phyloP scores from a whole-genome alignment of 2,797 vertebrate species.

The Cryptoblepharus egeriae region DNA sequence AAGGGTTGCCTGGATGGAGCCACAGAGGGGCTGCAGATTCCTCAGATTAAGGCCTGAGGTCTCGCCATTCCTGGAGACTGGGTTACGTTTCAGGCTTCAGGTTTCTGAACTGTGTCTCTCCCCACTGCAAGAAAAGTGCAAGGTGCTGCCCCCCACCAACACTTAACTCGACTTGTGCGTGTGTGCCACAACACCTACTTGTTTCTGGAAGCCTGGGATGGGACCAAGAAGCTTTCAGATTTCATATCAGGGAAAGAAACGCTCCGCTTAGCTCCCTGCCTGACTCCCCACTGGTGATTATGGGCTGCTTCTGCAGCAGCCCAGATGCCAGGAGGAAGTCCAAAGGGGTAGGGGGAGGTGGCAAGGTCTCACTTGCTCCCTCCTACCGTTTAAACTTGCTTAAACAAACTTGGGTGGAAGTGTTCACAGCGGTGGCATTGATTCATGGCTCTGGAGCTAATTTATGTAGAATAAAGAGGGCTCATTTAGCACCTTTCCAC shows the following conservation, averaged over 20 bases:
- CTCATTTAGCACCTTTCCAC: constrained; percentile 80
- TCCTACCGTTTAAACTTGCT: constrained; percentile 56
- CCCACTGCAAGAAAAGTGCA: too few species aligned
- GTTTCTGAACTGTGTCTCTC: not conserved
- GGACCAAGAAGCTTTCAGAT: not conserved
- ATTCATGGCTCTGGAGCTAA: constrained; percentile 77
- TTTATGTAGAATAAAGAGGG: constrained; percentile 83
- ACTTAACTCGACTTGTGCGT: not conserved
- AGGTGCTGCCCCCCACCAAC: too few species aligned
- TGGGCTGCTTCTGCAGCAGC: not conserved
- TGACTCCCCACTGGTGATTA: not conserved
- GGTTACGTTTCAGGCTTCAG: not conserved
- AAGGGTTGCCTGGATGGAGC: not conserved
- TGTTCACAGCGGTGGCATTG: constrained; percentile 69
- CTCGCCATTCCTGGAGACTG: not conserved
- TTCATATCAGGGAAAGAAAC: not conserved
- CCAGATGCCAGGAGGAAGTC: too few species aligned
- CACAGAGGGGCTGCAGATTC: too few species aligned
- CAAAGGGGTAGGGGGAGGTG: not conserved
- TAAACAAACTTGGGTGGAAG: constrained; percentile 71
- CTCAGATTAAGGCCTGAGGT: not conserved
- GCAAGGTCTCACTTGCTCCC: not conserved
- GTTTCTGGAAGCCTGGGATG: not conserved
- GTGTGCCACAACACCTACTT: too few species aligned
- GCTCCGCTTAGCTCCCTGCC: not conserved